Percentiles rank a stretch among this genome's conserved stretches.
phyloP scores from a whole-genome alignment of 2,797 vertebrate genomes.

The Galaxias olidus region DNA sequence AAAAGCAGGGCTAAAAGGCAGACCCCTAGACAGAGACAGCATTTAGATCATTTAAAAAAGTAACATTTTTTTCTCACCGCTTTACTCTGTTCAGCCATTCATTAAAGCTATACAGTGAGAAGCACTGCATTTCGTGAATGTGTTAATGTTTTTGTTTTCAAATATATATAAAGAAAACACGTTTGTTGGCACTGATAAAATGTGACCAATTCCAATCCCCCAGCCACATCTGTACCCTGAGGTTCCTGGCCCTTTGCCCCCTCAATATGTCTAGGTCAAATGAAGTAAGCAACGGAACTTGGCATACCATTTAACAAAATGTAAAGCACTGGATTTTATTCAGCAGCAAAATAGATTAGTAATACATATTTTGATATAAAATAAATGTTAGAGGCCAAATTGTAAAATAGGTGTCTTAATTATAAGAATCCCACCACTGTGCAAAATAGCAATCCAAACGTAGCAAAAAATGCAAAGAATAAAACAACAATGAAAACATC shows the following conservation, averaged over 20 bases:
- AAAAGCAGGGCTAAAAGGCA: conserved; percentile 67
- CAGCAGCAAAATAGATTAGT: too few relatives aligned
- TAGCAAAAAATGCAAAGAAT: too few relatives aligned
- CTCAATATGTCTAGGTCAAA: conserved; percentile 57
- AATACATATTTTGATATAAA: too few relatives aligned
- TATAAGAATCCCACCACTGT: too few relatives aligned
- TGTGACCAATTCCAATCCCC: neutral
- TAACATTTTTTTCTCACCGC: conserved; percentile 42
- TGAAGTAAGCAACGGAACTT: conserved; percentile 55
- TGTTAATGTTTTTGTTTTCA: conserved; percentile 10
- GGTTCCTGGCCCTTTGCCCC: conserved; percentile 64
- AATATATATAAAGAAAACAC: conserved; percentile 37
- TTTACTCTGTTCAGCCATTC: conserved; percentile 30
- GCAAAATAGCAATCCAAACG: too few relatives aligned
- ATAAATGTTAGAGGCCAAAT: too few relatives aligned
- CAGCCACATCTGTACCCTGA: conserved; percentile 57
- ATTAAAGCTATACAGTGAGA: conserved; percentile 17
- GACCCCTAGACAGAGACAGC: conserved; percentile 59
- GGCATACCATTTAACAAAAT: conserved; percentile 37
- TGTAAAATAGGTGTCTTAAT: too few relatives aligned
- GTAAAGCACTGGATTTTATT: too few relatives aligned
- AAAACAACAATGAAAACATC: too few relatives aligned
- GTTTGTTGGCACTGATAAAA: conserved; percentile 21
- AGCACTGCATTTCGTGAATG: conserved; percentile 22
- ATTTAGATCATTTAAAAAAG: conserved; percentile 54